Evolutionary conservation across 2,888 invertebrate genomes (phyloP).

Genomic region (Copidosoma aretas): DNA sequence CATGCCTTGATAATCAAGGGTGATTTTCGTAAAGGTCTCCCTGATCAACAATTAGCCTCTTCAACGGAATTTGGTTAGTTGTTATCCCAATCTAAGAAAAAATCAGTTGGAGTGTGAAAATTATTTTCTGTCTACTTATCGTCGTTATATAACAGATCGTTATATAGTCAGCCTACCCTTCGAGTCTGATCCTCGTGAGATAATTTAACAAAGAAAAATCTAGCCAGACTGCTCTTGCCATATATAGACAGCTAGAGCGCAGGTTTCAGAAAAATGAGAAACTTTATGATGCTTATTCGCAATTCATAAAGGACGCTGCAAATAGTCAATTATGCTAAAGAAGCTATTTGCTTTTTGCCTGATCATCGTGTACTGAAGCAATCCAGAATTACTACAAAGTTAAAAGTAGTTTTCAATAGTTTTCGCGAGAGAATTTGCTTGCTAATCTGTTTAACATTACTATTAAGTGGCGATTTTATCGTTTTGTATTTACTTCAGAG

Average conservation of each 20-base stretch:
- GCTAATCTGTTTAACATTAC: conserved; percentile 28
- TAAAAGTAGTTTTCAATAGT: conserved; percentile 39
- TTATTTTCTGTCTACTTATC: too few species aligned
- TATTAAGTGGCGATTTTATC: conserved; percentile 26
- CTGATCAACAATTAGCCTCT: too few species aligned
- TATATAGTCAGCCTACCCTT: too few species aligned
- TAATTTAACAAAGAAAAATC: too few species aligned
- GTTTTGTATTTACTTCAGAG: conserved; percentile 32
- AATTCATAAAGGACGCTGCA: conserved; percentile 27
- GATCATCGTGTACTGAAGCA: conserved; percentile 38
- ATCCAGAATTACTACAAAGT: conserved; percentile 34
- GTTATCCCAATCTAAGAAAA: too few species aligned
- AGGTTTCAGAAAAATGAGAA: conserved; percentile 20
- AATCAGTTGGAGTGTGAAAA: too few species aligned
- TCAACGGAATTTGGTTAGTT: too few species aligned
- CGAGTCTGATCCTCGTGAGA: too few species aligned
- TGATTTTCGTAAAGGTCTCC: too few species aligned
- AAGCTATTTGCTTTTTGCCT: conserved; percentile 31
- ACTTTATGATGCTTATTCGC: conserved; percentile 25
- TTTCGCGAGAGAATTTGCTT: conserved; percentile 39
- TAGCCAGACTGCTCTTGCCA: too few species aligned
- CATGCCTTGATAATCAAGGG: too few species aligned
- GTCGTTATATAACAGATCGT: too few species aligned
- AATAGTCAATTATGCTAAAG: not conserved
- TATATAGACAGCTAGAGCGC: conserved; percentile 5